These are phyloP conservation scores for Ichneumoninae sp. DNA, from an alignment of 2,888 invertebrate genomes.

Conservation along the genomic window DNA sequence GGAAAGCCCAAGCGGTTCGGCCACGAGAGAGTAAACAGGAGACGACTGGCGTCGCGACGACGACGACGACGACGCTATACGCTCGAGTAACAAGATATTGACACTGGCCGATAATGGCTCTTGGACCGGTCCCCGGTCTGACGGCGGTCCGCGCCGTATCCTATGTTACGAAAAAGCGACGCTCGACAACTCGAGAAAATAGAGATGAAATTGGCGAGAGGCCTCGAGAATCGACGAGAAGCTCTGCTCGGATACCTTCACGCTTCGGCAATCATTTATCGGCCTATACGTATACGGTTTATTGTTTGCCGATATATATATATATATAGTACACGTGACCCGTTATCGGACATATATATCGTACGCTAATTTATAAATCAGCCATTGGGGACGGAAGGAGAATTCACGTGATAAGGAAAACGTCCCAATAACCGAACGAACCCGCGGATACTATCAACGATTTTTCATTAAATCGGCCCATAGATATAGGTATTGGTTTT, in stretches of 20 bases:
- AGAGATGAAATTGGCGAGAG: slow-evolving; percentile 79
- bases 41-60: slow-evolving; percentile 75
- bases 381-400: neutral
- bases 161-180: slow-evolving; percentile 46
- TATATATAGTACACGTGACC: neutral
- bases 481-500: neutral
- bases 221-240: slow-evolving; percentile 71
- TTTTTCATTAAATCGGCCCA: neutral
- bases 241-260: slow-evolving; percentile 73
- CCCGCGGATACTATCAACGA: neutral
- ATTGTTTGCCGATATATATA: slow-evolving; percentile 55
- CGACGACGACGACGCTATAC: slow-evolving; percentile 70
- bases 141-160: slow-evolving; percentile 71
- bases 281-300: slow-evolving; percentile 56
- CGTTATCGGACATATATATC: slow-evolving; percentile 3
- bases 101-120: slow-evolving; percentile 81
- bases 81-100: slow-evolving; percentile 79
- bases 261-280: slow-evolving; percentile 75
- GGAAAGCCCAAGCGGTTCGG: slow-evolving; percentile 67
- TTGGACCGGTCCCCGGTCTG: slow-evolving; percentile 71
- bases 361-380: neutral
- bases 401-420: neutral
- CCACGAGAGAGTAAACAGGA: slow-evolving; percentile 78
- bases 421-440: neutral
- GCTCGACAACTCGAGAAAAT: slow-evolving; percentile 76